These are phyloP conservation scores for Phengaris arion DNA, from an alignment of 2,888 invertebrate species.

Conservation along the genomic window DNA sequence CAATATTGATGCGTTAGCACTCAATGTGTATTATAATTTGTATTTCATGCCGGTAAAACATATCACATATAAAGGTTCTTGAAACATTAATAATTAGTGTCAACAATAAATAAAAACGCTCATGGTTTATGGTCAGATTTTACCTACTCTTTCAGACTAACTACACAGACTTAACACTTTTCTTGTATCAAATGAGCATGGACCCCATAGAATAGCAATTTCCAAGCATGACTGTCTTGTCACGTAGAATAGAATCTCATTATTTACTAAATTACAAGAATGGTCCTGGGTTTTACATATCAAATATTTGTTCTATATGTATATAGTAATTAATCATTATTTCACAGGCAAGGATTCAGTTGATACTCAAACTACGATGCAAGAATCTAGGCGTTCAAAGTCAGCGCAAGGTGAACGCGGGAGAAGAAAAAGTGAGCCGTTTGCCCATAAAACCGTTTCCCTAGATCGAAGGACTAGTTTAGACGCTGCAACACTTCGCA, in stretches of 20 bases:
- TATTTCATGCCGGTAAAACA: neutral
- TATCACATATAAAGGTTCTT: neutral
- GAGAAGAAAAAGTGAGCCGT: conserved; percentile 67
- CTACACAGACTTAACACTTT: neutral
- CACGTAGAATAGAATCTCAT: conserved; percentile 40
- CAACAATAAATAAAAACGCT: neutral
- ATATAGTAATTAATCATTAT: conserved; percentile 31
- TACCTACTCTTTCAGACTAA: neutral
- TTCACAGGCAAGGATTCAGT: conserved; percentile 78
- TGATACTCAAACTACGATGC: conserved; percentile 73
- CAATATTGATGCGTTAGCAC: too few species aligned
- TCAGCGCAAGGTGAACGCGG: conserved; percentile 71
- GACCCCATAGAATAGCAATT: conserved; percentile 40
- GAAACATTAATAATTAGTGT: neutral
- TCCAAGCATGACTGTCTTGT: conserved; percentile 44
- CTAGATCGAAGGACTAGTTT: conserved; percentile 81
- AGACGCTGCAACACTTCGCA: conserved; percentile 70
- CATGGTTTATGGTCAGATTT: neutral
- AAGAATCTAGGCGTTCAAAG: conserved; percentile 64
- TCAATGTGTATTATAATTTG: neutral
- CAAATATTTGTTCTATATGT: neutral
- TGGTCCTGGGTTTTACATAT: conserved; percentile 59
- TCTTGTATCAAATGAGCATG: conserved; percentile 37
- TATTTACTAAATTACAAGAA: conserved; percentile 38
- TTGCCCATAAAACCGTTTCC: conserved; percentile 59